These are phyloP conservation scores for Camelus bactrianus DNA, from an alignment of 2,113 vertebrate genomes.

Conservation along the genomic window DNA sequence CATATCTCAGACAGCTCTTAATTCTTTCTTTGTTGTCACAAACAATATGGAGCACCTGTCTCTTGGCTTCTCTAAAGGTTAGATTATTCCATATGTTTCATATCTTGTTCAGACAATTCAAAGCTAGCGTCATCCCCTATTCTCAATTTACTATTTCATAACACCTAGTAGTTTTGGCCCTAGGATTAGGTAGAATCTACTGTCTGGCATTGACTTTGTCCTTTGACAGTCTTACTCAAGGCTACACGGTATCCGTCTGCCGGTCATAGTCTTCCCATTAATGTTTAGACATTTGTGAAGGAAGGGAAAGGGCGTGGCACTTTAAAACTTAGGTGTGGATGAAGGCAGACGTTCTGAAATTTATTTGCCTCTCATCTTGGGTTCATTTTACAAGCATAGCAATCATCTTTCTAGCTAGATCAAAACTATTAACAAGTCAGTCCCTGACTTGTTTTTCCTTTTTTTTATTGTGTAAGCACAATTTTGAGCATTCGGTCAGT, in stretches of 20 bases:
- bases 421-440: neutral
- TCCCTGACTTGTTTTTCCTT: neutral
- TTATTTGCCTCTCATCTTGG: neutral
- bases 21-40: neutral
- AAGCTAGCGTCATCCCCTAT: fast-evolving
- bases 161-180: neutral
- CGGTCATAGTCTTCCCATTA: no score
- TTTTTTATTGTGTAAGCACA: neutral
- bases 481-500: neutral
- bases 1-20: no score
- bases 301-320: fast-evolving
- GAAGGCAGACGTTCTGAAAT: fast-evolving
- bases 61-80: neutral
- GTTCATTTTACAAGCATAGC: neutral
- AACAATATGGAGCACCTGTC: fast-evolving
- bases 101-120: neutral
- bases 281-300: no score
- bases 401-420: neutral
- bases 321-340: fast-evolving
- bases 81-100: no score
- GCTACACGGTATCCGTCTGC: no score
- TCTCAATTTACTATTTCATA: neutral
- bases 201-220: neutral
- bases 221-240: neutral
- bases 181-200: neutral